Evolutionary conservation across 2,113 vertebrate genomes (phyloP).

Genomic region (Thunnus thynnus): DNA sequence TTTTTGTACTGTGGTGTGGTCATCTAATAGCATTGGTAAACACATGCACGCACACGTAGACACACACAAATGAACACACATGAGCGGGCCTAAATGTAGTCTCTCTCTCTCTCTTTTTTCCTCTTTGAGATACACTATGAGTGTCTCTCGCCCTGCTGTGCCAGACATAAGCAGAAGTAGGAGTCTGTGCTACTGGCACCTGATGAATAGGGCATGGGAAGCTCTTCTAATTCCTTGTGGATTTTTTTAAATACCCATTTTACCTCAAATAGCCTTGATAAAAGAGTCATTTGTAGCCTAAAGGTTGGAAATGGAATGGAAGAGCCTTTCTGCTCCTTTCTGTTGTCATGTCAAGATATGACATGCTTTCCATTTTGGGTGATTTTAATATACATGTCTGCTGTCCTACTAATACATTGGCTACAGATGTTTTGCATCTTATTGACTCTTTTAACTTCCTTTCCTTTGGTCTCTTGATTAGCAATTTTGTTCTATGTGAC

Average conservation of each 20-base stretch:
- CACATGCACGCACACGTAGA: slow-evolving; percentile 47
- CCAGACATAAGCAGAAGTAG: slow-evolving; percentile 33
- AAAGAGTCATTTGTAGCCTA: slow-evolving; percentile 45
- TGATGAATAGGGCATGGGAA: slow-evolving; percentile 39
- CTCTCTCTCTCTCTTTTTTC: not conserved
- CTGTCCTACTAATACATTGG: too few relatives aligned
- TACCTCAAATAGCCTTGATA: slow-evolving; percentile 43
- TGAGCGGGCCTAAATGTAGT: slow-evolving; percentile 18
- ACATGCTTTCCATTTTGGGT: too few relatives aligned
- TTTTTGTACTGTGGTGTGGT: slow-evolving; percentile 68
- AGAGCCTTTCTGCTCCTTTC: too few relatives aligned
- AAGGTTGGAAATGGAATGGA: slow-evolving; percentile 13
- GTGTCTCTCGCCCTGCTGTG: slow-evolving; percentile 54
- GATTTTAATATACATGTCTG: too few relatives aligned
- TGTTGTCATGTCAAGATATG: too few relatives aligned
- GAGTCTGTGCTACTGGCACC: slow-evolving; percentile 37
- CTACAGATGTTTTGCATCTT: too few relatives aligned
- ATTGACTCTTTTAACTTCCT: too few relatives aligned
- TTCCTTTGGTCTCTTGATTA: too few relatives aligned
- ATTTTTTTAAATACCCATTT: slow-evolving; percentile 40
- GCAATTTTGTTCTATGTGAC: too few relatives aligned
- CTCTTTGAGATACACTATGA: slow-evolving; percentile 8
- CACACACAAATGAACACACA: slow-evolving; percentile 9
- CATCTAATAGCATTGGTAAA: slow-evolving; percentile 61
- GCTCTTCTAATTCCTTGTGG: slow-evolving; percentile 54